These are phyloP conservation scores for Tragelaphus imberbis DNA, from an alignment of 2,113 vertebrate species.

Conservation along the genomic window DNA sequence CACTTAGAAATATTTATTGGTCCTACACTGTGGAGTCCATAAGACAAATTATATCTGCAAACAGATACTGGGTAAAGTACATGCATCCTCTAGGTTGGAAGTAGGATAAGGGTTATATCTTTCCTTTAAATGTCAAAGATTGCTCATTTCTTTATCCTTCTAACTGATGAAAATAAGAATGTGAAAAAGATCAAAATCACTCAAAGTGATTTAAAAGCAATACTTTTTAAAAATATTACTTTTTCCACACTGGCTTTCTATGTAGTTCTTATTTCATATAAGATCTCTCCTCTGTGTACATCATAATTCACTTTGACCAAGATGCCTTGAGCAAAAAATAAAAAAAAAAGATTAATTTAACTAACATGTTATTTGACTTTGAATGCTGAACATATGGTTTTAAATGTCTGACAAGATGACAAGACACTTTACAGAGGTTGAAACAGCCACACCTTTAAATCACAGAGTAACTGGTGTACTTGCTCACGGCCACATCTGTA, in stretches of 20 bases:
- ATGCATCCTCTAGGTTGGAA: not conserved
- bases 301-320: constrained; percentile 63
- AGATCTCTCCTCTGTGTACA: constrained; percentile 53
- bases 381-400: constrained; percentile 63
- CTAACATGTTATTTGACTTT: constrained; percentile 52
- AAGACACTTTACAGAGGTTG: constrained; percentile 68
- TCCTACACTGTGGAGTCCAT: not conserved
- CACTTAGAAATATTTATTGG: not conserved
- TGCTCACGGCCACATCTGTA: constrained; percentile 51
- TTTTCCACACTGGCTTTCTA: constrained; percentile 33
- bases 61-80: not conserved
- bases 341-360: constrained; percentile 48
- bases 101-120: not conserved
- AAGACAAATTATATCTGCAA: not conserved
- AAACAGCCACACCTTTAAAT: constrained; percentile 71
- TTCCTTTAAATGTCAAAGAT: not conserved
- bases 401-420: constrained; percentile 67
- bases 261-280: not conserved
- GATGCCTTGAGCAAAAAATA: constrained; percentile 30
- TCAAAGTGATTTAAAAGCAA: not conserved
- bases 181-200: not conserved
- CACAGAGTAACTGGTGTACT: constrained; percentile 39
- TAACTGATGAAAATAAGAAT: not conserved
- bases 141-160: not conserved
- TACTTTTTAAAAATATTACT: not conserved